phyloP scores from a whole-genome alignment of 2,797 vertebrate genomes.

The Bradypus variegatus region DNA sequence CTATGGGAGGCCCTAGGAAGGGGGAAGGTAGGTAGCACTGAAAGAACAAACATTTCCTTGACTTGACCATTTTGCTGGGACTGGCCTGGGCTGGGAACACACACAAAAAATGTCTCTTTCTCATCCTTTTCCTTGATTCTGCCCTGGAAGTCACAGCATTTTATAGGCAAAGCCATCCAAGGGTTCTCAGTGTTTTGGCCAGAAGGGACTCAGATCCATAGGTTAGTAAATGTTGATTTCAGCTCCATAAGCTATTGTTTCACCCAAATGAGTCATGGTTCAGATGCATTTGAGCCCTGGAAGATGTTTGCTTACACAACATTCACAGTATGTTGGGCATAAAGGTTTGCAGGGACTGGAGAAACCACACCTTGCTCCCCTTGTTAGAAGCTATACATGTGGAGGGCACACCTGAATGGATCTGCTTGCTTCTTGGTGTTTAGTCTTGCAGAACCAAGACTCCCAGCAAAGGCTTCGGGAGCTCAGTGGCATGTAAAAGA shows the following conservation, averaged over 20 bases:
- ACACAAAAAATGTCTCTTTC: neutral
- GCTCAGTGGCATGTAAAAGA: constrained; percentile 39
- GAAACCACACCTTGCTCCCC: constrained; percentile 1
- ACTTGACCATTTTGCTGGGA: neutral
- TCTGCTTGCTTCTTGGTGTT: constrained; percentile 22
- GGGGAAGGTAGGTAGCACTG: neutral
- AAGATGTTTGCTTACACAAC: neutral
- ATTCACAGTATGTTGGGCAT: neutral
- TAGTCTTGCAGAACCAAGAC: constrained; percentile 57
- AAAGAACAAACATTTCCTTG: constrained; percentile 8
- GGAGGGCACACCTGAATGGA: neutral
- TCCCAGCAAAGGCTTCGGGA: constrained; percentile 51
- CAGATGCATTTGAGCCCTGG: neutral
- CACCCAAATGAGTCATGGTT: neutral
- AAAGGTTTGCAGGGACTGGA: neutral
- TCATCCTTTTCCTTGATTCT: constrained; percentile 19
- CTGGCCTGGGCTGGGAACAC: neutral
- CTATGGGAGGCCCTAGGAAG: neutral
- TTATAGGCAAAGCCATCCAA: neutral
- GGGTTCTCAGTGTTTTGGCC: neutral
- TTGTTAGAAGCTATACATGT: constrained; percentile 34
- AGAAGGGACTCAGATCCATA: constrained; percentile 14
- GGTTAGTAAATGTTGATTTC: constrained; percentile 8
- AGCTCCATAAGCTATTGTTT: constrained; percentile 4
- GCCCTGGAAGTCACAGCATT: neutral